Evolutionary conservation across 1,140 invertebrate genomes (phyloP).

Genomic region (Paraescarpia echinospica): DNA sequence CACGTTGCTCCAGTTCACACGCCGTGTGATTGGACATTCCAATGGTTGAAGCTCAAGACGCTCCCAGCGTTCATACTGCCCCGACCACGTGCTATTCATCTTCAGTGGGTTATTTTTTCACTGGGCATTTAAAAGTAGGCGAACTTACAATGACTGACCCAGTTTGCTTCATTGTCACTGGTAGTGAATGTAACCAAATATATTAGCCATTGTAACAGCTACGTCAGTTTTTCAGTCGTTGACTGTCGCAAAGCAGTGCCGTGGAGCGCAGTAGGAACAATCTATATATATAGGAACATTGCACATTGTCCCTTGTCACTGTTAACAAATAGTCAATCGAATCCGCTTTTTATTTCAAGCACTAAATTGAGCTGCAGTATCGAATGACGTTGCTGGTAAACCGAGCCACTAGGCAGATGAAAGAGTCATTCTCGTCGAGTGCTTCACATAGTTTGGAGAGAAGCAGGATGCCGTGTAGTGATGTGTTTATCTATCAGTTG

Average conservation of each 20-base stretch:
- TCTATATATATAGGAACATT: background rate
- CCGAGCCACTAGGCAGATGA: background rate
- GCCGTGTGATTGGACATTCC: background rate
- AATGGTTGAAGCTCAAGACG: background rate
- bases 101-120: background rate
- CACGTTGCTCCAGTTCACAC: background rate
- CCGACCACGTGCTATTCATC: background rate
- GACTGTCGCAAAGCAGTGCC: background rate
- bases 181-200: background rate
- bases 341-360: background rate
- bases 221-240: background rate
- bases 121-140: background rate
- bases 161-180: background rate
- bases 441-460: background rate
- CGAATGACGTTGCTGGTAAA: background rate
- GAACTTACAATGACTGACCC: background rate
- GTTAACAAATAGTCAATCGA: background rate
- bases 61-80: background rate
- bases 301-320: background rate
- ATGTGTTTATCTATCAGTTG: too few relatives aligned
- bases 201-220: background rate
- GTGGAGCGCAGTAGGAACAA: background rate
- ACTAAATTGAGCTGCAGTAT: background rate
- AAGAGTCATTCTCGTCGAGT: background rate
- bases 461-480: too few relatives aligned